Evolutionary conservation across 2,113 vertebrate genomes (phyloP), one percentile per base, ranked within the genome.

Genomic region (Siphamia tubifer): DNA sequence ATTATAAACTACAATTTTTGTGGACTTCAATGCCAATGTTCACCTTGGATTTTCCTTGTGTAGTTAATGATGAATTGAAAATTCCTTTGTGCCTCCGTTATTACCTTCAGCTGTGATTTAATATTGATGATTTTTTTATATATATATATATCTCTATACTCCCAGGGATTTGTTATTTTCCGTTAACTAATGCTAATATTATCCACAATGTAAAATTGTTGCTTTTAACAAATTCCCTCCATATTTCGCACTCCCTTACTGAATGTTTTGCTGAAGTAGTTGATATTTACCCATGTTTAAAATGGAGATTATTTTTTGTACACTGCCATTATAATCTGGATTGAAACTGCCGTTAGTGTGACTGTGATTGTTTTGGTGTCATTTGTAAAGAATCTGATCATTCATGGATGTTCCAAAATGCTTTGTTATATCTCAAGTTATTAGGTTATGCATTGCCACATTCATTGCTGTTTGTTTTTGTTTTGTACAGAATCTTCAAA

Each of bases 1-100:
- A 87, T 80, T 87, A 74, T 73, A 75, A 82, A 82, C 73, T 74
- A 68, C 77, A 79, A 53, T 72, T 70, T 72, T 83, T 86, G 72
- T 77, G 76, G 71, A 81, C 74, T 81, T 68, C 31, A 68, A 15
- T 82, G 54, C 55, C 68, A 40, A 66, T 47, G 43, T 69, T 68
- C 62, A 71, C 36, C 58, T 68, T 56, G 19, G 20, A 70, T 77
- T 65, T 65, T 71, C 78, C 51, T 56, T 72, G 11, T 64, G 49
- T 81, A 70, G 53, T 61, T 64, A 42, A 60, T 61, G 69, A 74
- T 52, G 31, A 49, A 68, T 83, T 68, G 36, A 73, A 45, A 74
- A 39, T 79, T 45, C 35, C 34, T 72, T 69, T 72, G 12, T 55
- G 74, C 45, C 17, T 28, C 69, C n/a, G 20, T 78, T 85, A 74